Percentiles rank a stretch among this genome's conserved stretches.
Conservation (phyloP, 2,113 vertebrate genomes). For the Lutjanus erythropterus region DNA sequence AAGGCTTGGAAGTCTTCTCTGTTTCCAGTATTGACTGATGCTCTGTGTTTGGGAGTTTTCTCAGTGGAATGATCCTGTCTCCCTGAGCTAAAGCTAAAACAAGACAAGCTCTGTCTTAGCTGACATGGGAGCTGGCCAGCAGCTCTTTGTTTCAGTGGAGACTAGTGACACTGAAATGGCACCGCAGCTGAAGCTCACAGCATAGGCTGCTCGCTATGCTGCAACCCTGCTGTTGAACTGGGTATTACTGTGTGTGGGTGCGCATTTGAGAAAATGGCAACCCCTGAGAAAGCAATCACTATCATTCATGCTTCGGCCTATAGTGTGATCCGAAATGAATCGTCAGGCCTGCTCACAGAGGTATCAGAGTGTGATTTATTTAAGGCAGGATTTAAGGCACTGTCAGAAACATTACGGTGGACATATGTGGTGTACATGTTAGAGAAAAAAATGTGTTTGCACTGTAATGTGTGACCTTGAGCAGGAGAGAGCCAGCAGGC, state of each 20-base stretch:
- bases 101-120: slow-evolving; percentile 64
- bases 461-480: slow-evolving; percentile 56
- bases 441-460: slow-evolving; percentile 7
- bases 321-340: slow-evolving; percentile 29
- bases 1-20: slow-evolving; percentile 23
- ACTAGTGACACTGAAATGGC: slow-evolving; percentile 65
- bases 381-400: neutral
- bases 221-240: slow-evolving; percentile 50
- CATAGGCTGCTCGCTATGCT: slow-evolving; percentile 40
- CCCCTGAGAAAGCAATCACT: slow-evolving; percentile 45
- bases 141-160: slow-evolving; percentile 65
- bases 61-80: slow-evolving; percentile 34
- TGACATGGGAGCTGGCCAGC: slow-evolving; percentile 58
- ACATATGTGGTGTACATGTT: neutral
- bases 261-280: slow-evolving; percentile 69
- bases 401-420: neutral
- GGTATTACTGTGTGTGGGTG: slow-evolving; percentile 27
- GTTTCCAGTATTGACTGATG: slow-evolving; percentile 25
- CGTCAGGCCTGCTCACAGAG: slow-evolving; percentile 18
- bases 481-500: slow-evolving; percentile 43
- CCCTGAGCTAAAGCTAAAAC: slow-evolving; percentile 59
- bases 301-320: slow-evolving; percentile 14
- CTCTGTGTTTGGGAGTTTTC: slow-evolving; percentile 41
- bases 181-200: slow-evolving; percentile 52
- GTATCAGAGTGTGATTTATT: slow-evolving; percentile 1